A percentile compares a stretch with the other conserved stretches of the same genome.
These are phyloP conservation scores for Zophobas morio DNA, from an alignment of 1,140 invertebrate genomes.

Conservation along the genomic window DNA sequence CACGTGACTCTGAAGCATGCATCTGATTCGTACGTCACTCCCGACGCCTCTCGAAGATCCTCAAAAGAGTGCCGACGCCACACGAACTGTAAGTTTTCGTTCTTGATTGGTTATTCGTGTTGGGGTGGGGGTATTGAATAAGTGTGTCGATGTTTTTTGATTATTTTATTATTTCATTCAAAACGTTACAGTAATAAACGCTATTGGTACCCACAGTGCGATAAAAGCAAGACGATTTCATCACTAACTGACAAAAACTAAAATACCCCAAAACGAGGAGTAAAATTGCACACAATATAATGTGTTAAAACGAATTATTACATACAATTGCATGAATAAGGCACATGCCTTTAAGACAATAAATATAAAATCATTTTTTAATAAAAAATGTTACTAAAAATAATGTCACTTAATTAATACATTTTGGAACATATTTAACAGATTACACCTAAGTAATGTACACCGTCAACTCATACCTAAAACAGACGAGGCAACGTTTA, in stretches of 20 bases:
- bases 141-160: not conserved
- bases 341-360: conserved; percentile 48
- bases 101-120: not conserved
- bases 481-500: conserved; percentile 32
- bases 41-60: too few species aligned
- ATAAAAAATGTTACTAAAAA: conserved; percentile 49
- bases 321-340: conserved; percentile 56
- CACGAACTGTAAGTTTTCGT: too few species aligned
- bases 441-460: conserved; percentile 1
- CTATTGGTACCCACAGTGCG: conserved; percentile 57
- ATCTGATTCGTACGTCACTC: too few species aligned
- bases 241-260: conserved; percentile 49
- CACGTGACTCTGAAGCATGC: too few species aligned
- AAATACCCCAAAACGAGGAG: conserved; percentile 50
- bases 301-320: conserved; percentile 46
- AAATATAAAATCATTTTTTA: conserved; percentile 55
- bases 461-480: conserved; percentile 29
- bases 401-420: conserved; percentile 28
- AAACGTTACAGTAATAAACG: conserved; percentile 52
- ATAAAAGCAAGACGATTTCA: conserved; percentile 51
- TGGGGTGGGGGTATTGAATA: not conserved
- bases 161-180: conserved; percentile 40
- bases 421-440: conserved; percentile 48
- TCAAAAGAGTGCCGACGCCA: too few species aligned
- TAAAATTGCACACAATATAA: conserved; percentile 54